Base-by-base conservation (phyloP, 2,113 vertebrate species). In the Pardalotus punctatus region DNA sequence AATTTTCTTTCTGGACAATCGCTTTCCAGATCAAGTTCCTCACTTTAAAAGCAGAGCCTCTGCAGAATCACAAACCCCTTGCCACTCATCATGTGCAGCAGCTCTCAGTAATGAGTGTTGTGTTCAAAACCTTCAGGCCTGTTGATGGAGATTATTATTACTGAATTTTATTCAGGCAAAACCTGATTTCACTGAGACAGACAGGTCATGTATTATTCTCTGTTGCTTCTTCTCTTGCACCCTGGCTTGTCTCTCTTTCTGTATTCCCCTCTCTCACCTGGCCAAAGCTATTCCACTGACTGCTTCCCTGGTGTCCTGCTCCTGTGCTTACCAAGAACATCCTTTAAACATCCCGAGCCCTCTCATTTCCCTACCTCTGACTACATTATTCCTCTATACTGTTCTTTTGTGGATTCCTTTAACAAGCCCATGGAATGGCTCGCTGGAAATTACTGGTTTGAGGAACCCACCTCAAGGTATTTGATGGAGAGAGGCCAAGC, bases 381-480 rank as follows among this genome's bases (percentile, higher is more conserved):
- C 14, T 64, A 2, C 23, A 15, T 19, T 61, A 70, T 19, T 38
- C 35, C 31, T 87, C 33, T 33, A 48, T 0, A 1, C 2, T 71
- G 16, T 24, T 86, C 31, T 67, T 87, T n/a, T 6, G 5, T 17
- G 69, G 5, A 4, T 48, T 76, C 15, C 24, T 85, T 64, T 22
- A 43, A n/a, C 5, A 83, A 84, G 2, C 12, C 11, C 0, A 0
- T n/a, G 38, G n/a, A 54, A 61, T 29, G 60, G 17, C n/a, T 36
- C 31, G 78, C 48, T 8, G 14, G 8, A 71, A 81, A 65, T 40
- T 29, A n/a, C 0, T 33, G 35, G 14, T 45, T 47, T 83, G 53
- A 58, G 42, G 5, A 65, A 35, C 12, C 5, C 2, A 3, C 12
- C 18, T 31, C 5, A 1, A 83, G n/a, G 50, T 5, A n/a, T 8